Base-by-base conservation (phyloP, 1,140 invertebrate genomes). In the Sarcophaga bullata region DNA sequence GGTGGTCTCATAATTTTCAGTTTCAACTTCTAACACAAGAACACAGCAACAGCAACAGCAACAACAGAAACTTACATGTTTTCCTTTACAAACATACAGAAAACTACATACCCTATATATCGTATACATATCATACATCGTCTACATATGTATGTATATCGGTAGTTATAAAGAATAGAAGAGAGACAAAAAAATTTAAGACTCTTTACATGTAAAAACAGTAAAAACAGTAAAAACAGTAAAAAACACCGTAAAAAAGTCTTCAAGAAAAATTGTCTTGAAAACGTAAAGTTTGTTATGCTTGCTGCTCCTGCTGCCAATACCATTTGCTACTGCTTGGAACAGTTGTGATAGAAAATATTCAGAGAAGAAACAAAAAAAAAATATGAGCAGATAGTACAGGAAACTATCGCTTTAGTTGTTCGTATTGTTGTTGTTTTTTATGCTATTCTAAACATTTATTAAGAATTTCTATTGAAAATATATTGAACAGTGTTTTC, bases 1-100 rank as follows among this genome's bases (percentile, higher is more conserved):
- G 75, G 75, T 78, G 75, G 75, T 78, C 75, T 78, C 49, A 78
- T 78, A 78, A 78, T 78, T 78, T 78, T 78, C 50, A 78, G 49
- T 78, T 78, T 78, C 75, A 78, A 50, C 49, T 78, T 3, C 19
- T 62, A 81, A 81, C 49, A 37, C 11, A 80, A 52, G 6, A 80
- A 68, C 54, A 47, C 19, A 80, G 52, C 76, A 80, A 80, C n/a
- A 80, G 62, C 62, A 62, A 48, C 46, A 68, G 0, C 37, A 78
- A 78, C 4, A 48, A 78, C 75, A 78, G 37, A 62, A 78, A 78
- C 75, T 78, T 50, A 78, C 48, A 78, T 50, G 75, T 9, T 78
- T 78, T 48, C 3, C 15, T 11, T 17, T 48, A 48, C 9, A 76
- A 72, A 15, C 52, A 11, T 54, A 54, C 52, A 25, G 9, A 76